Evolutionary conservation across 2,113 vertebrate genomes (phyloP).

Genomic region (Gadus chalcogrammus): DNA sequence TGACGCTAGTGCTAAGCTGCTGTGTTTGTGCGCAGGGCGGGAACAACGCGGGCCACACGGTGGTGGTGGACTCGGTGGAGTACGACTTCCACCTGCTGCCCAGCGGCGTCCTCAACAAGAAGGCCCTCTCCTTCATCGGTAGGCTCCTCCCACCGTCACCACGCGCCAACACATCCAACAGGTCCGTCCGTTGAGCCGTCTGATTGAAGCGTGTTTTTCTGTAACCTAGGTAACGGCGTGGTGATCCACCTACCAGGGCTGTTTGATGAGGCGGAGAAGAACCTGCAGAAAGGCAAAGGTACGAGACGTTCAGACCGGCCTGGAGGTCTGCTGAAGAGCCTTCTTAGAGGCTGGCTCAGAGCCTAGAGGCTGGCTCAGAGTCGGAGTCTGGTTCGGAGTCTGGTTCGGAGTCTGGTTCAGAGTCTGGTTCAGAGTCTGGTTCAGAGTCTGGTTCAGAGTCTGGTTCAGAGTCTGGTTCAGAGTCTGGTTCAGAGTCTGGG

Average conservation of each 20-base stretch:
- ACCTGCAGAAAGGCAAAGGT: slow-evolving; percentile 77
- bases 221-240: slow-evolving; percentile 73
- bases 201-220: neutral
- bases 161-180: neutral
- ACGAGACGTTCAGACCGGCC: neutral
- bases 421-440: no score
- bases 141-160: slow-evolving; percentile 7
- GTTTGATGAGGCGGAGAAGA: slow-evolving; percentile 79
- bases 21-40: slow-evolving; percentile 67
- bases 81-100: slow-evolving; percentile 80
- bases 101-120: slow-evolving; percentile 80
- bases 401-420: no score
- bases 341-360: no score
- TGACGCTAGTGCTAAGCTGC: slow-evolving; percentile 4
- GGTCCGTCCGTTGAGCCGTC: no score
- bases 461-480: no score
- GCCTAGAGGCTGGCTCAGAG: no score
- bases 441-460: no score
- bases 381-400: no score
- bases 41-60: slow-evolving; percentile 80
- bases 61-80: slow-evolving; percentile 77
- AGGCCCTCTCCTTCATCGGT: slow-evolving; percentile 77
- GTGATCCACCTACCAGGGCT: slow-evolving; percentile 80
- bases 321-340: no score
- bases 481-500: no score